Evolutionary conservation across 2,888 invertebrate genomes (phyloP).

Genomic region (Leucania comma): DNA sequence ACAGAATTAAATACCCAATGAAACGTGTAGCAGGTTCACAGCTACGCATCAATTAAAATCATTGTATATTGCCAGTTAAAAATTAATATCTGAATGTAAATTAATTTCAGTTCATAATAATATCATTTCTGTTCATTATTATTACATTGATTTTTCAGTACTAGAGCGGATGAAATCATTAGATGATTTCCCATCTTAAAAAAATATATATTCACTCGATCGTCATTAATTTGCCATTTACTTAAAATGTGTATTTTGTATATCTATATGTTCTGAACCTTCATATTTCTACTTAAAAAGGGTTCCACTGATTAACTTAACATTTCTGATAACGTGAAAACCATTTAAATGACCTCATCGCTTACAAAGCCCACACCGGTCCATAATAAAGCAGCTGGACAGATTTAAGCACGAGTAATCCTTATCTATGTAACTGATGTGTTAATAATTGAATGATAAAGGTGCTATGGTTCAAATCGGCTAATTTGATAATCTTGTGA

Average conservation of each 20-base stretch:
- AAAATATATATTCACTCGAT: no score
- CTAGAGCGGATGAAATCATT: no score
- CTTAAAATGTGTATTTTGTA: no score
- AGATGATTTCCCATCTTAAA: no score
- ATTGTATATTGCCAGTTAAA: no score
- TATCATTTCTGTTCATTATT: not conserved
- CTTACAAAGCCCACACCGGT: not conserved
- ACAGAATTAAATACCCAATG: constrained; percentile 20
- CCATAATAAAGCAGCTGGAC: not conserved
- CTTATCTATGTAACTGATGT: not conserved
- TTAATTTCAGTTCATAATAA: not conserved
- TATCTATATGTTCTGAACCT: no score
- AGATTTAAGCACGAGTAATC: not conserved
- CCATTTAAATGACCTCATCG: not conserved
- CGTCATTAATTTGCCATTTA: no score
- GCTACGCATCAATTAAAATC: not conserved
- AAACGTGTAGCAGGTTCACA: constrained; percentile 5
- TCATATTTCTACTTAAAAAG: no score
- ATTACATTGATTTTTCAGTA: not conserved
- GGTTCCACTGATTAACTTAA: not conserved
- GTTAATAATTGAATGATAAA: not conserved
- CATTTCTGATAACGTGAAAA: not conserved
- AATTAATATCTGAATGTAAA: not conserved
- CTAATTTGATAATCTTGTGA: not conserved
- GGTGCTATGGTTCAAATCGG: constrained; percentile 13